Base-by-base conservation (phyloP, 2,888 invertebrate genomes). In the Eilema caniola region DNA sequence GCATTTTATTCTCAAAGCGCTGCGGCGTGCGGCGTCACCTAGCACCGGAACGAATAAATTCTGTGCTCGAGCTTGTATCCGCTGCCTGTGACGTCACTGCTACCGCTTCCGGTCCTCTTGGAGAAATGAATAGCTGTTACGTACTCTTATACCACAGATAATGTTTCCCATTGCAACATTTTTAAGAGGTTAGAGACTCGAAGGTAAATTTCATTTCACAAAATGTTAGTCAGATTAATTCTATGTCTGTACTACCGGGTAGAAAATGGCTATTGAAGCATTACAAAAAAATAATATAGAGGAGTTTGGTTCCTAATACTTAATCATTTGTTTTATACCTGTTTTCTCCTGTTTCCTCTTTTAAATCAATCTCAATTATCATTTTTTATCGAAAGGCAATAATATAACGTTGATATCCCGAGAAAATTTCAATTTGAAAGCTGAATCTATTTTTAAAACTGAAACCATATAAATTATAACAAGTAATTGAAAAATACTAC, bases 1-100 rank as follows among this genome's bases (percentile, higher is more conserved):
- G 59, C 62, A 41, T 64, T 66, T 67, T 64, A 67, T 76, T 78
- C 70, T 76, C 31, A 69, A 69, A 75, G 56, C 67, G 73, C 62
- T 61, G 78, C 69, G 74, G 31, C 31, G 28, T n/a, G 33, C 33
- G 33, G 71, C 71, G 73, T 70, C 76, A 72, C 73, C 66, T 61
- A 63, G 72, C 72, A 70, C 73, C 81, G 81, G 82, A 82, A 79
- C 74, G 75, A 77, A 84, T 84, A 83, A 84, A 84, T 84, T 83
- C 66, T 73, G 74, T 71, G 74, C 77, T 77, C 74, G 71, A 70
- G 69, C 71, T 74, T 75, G 83, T 77, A 77, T 81, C 82, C 79
- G 82, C 75, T 62, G 71, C 74, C 73, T 73, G 75, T 71, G 74
- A 70, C 71, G 73, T 74, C 77, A 68, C 80, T 69, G 76, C 62